Evolutionary conservation across 2,888 invertebrate species (phyloP), one percentile per base, ranked within the genome.

Genomic region (Thecophora atra): DNA sequence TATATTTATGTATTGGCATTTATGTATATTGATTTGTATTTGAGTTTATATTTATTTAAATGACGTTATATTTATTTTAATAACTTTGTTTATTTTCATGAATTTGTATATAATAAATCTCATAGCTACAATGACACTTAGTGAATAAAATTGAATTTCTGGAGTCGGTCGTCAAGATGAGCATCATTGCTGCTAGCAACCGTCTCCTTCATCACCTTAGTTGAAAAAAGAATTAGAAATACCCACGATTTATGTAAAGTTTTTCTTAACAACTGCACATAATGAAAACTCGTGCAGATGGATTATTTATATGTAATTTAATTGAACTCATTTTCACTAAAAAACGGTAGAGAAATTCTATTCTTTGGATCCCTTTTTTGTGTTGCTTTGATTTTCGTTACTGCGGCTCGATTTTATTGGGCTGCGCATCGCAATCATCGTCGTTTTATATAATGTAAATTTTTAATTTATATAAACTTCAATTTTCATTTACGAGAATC

Each of bases 391-490:
- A 37, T 2, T 37, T 37, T 37, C 11, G 7, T 37, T 11, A 8
- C 37, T 37, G 37, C 11, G 37, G 37, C 37, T 37, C 37, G 37
- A 6, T 37, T 37, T 37, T 37, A 37, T 37, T 37, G 3, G 37
- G 3, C 37, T 37, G 11, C 37, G 11, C 37, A 37, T 1, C 11
- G 37, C 17, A 30, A 47, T 11, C 19, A 37, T n/a, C 37, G 37
- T 37, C 42, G 30, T 63, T 63, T 19, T 42, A 67, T 67, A 67
- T 67, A 67, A 67, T 67, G 67, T 67, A 67, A 71, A 73, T 81
- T 78, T 78, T 76, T 79, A 78, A 81, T 78, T 78, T 82, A 82
- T 79, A 81, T 81, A 84, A 83, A 79, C 81, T 82, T 81, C 83
- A 82, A 82, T 81, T 81, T 80, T 77, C 78, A 81, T 83, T 80